A percentile compares a stretch with the other conserved stretches of the same genome.
These are phyloP conservation scores for Hoplodrina ambigua DNA, from an alignment of 2,888 invertebrate species.

Conservation along the genomic window DNA sequence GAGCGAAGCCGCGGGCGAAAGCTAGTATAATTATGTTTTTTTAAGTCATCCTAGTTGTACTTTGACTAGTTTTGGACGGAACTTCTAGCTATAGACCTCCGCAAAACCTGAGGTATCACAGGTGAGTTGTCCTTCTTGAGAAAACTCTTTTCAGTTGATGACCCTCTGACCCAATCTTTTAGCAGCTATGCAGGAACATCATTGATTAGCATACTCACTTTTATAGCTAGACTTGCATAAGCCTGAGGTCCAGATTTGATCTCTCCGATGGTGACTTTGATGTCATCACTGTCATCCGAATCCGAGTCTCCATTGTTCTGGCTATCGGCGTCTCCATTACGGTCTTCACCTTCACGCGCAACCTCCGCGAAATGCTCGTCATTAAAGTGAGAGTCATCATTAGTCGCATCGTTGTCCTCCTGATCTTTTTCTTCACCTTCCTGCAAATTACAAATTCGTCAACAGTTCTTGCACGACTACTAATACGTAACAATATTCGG, in stretches of 20 bases:
- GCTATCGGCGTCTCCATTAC: constrained; percentile 86
- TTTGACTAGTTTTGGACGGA: not conserved
- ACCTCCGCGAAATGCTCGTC: constrained; percentile 88
- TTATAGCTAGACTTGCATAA: constrained; percentile 94
- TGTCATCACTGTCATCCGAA: constrained; percentile 95
- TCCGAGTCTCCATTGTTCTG: constrained; percentile 91
- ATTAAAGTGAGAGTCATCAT: constrained; percentile 87
- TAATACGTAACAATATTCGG: not conserved
- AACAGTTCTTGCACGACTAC: not conserved
- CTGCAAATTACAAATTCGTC: constrained; percentile 57
- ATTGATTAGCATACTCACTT: constrained; percentile 76
- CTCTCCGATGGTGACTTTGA: constrained; percentile 98
- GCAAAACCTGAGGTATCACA: not conserved
- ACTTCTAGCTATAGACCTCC: not conserved
- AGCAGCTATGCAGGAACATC: not conserved
- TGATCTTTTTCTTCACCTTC: constrained; percentile 87
- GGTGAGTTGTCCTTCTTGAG: not conserved
- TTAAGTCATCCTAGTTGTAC: not conserved
- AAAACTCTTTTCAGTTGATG: not conserved
- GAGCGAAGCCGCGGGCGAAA: too few species aligned
- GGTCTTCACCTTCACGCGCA: constrained; percentile 78
- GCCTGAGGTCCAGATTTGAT: constrained; percentile 94
- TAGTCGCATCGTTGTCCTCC: constrained; percentile 84
- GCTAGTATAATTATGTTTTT: not conserved
- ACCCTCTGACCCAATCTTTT: too few species aligned